Evolutionary conservation across 2,888 invertebrate species (phyloP), one percentile per base, ranked within the genome.

Genomic region (Archaeoteleia sp.): DNA sequence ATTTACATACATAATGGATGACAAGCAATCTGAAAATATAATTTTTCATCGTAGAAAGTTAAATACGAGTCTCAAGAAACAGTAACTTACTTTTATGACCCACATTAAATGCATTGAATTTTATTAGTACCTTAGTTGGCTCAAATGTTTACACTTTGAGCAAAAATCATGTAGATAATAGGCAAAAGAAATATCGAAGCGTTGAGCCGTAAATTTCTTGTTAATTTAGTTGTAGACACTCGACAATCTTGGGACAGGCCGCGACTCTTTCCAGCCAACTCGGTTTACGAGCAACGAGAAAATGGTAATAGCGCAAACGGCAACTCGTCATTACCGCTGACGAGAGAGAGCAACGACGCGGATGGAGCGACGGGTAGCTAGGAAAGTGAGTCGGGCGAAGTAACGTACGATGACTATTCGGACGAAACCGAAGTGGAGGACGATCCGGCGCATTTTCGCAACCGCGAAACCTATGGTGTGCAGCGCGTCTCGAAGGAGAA

Each of bases 191-290:
- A 12, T 32, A 12, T 32, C 1, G 13, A 5, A 7, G n/a, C 29
- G 9, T 29, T 2, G n/a, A 32, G 13, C 12, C 4, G 14, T 23
- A 23, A 32, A 30, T 17, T 43, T 27, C 34, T 9, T 8, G 49
- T 34, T 58, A 35, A 42, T 53, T 39, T 15, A 57, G 51, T 66
- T 54, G 10, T 42, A 66, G 66, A 57, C 34, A 27, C 58, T 25
- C 40, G 63, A 20, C 60, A 62, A 25, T 54, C 75, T 29, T 81
- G 81, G 81, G 74, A 78, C 45, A 76, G 71, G 40, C 67, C 76
- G 20, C 78, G 73, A 15, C 66, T 79, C 12, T 72, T 81, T 48
- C 80, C 82, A 12, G 77, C 79, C 30, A 82, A 81, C 67, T 80
- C 76, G 23, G 79, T 81, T 30, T 79, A 82, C 65, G 77, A 77